phyloP scores from a whole-genome alignment of 2,888 invertebrate species.

The Aspidiotus destructor region DNA sequence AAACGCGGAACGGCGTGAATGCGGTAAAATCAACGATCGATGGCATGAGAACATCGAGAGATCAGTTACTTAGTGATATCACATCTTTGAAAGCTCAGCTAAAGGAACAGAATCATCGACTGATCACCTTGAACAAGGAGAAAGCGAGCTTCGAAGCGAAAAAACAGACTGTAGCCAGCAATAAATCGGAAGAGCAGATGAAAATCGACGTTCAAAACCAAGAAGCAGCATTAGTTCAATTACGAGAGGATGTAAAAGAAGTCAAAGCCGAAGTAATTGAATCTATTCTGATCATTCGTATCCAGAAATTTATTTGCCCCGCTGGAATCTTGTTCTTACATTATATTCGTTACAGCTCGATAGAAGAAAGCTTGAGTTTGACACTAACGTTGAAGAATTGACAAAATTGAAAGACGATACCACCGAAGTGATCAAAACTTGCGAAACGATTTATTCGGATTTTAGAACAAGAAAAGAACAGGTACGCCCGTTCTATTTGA shows the following conservation, averaged over 20 bases:
- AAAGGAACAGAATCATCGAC: conserved; percentile 67
- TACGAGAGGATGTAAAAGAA: conserved; percentile 62
- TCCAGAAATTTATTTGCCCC: background rate
- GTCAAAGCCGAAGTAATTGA: conserved; percentile 52
- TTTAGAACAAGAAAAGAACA: conserved; percentile 58
- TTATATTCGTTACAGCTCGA: conserved; percentile 51
- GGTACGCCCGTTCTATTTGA: conserved; percentile 37
- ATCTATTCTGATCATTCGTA: background rate
- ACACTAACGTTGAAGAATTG: conserved; percentile 66
- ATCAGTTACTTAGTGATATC: conserved; percentile 80
- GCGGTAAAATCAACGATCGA: conserved; percentile 92
- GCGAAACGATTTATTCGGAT: conserved; percentile 53
- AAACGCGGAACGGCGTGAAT: conserved; percentile 76
- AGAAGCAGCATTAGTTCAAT: conserved; percentile 60
- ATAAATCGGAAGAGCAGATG: conserved; percentile 48
- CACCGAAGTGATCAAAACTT: conserved; percentile 56
- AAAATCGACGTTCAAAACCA: conserved; percentile 57
- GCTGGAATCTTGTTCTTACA: background rate
- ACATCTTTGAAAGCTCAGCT: conserved; percentile 67
- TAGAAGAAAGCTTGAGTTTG: conserved; percentile 67
- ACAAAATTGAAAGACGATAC: conserved; percentile 62
- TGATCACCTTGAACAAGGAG: conserved; percentile 71
- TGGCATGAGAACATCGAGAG: conserved; percentile 66
- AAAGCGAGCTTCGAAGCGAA: conserved; percentile 59
- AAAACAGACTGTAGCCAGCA: conserved; percentile 36